Percentiles rank a stretch among this genome's conserved stretches.
phyloP scores from a whole-genome alignment of 2,113 vertebrate genomes.

The Actenoides lindsayi region DNA sequence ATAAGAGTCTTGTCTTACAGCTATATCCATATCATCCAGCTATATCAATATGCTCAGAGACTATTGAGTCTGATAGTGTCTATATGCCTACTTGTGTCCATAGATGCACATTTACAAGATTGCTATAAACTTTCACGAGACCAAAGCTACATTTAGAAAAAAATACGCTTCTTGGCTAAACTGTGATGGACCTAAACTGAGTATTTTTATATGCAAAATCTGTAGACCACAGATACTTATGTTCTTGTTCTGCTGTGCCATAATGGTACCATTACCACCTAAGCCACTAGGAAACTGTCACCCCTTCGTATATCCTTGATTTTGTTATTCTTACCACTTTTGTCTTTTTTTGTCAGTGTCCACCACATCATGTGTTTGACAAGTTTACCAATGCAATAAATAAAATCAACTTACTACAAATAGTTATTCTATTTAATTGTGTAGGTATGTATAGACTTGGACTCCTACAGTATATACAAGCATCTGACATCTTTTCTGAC shows the following conservation, averaged over 20 bases:
- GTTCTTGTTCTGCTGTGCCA: not conserved
- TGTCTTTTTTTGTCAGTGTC: not conserved
- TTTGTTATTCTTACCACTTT: not conserved
- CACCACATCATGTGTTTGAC: not conserved
- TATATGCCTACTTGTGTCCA: not conserved
- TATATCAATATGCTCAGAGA: not conserved
- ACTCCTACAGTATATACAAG: not conserved
- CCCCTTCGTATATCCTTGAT: rapidly evolving
- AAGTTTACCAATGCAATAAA: not conserved
- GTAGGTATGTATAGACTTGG: not conserved
- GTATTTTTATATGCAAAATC: not conserved
- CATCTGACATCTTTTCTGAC: not conserved
- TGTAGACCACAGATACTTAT: not conserved
- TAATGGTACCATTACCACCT: not conserved
- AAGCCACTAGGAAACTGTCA: not conserved
- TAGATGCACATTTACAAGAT: not conserved
- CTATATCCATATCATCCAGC: not conserved
- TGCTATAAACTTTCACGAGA: not conserved
- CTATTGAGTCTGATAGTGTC: not conserved
- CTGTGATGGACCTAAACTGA: not conserved
- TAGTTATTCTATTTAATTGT: not conserved
- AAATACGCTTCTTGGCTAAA: not conserved
- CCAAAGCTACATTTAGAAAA: not conserved
- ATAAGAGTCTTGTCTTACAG: not conserved
- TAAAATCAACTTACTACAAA: not conserved